phyloP scores from a whole-genome alignment of 2,113 vertebrate genomes.

The Erythrocercus mccallii region DNA sequence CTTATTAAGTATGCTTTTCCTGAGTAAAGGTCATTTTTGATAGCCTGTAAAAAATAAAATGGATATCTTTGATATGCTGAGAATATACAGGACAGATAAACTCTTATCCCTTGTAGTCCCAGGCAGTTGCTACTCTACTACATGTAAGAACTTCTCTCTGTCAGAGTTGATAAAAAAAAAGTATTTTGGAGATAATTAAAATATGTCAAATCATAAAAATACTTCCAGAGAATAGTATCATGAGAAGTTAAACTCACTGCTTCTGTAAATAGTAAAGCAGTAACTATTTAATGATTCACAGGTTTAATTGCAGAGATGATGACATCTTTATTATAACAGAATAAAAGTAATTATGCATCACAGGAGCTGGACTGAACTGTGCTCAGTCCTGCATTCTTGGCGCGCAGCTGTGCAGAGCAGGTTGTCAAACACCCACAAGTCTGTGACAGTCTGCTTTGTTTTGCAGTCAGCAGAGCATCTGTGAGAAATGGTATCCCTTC shows the following conservation, averaged over 20 bases:
- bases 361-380: neutral
- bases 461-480: neutral
- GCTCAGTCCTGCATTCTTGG: neutral
- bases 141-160: neutral
- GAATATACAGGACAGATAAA: neutral
- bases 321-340: constrained; percentile 15
- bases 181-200: neutral
- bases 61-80: neutral
- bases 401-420: neutral
- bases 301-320: constrained; percentile 17
- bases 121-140: neutral
- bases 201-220: constrained; percentile 14
- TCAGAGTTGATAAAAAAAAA: neutral
- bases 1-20: neutral
- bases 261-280: constrained; percentile 8
- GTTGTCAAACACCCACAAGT: constrained; percentile 36
- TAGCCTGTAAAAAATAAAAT: neutral
- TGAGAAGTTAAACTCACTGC: neutral
- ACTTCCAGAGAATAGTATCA: neutral
- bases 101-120: neutral
- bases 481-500: neutral
- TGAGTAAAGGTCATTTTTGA: neutral
- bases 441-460: constrained; percentile 26
- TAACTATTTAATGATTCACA: neutral
- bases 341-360: neutral